A percentile compares a stretch with the other conserved stretches of the same genome.
These are phyloP conservation scores for Diaprepes abbreviatus DNA, from an alignment of 2,888 invertebrate genomes.

Conservation along the genomic window DNA sequence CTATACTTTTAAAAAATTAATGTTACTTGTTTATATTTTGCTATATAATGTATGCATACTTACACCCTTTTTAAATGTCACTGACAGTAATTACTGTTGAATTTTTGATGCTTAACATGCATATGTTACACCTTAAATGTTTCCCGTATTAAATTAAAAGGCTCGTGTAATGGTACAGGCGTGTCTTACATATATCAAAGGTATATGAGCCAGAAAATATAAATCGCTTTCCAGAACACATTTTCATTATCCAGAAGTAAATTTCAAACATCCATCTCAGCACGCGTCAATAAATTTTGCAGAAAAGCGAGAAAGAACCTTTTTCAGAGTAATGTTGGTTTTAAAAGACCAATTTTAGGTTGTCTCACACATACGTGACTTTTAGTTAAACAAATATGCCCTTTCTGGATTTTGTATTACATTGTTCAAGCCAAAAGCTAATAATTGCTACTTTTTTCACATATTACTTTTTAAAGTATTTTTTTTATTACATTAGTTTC, in stretches of 20 bases:
- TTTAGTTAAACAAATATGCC: neutral
- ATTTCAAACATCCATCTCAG: slow-evolving; percentile 14
- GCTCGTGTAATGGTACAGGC: neutral
- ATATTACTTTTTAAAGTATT: no score
- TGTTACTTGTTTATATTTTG: no score
- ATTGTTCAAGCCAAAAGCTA: neutral
- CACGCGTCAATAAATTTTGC: slow-evolving; percentile 21
- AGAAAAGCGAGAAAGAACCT: slow-evolving; percentile 1
- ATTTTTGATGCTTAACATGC: no score
- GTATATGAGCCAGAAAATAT: slow-evolving; percentile 4
- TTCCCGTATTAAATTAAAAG: neutral
- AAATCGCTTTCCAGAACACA: slow-evolving; percentile 27
- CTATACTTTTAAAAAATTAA: no score
- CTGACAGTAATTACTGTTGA: no score
- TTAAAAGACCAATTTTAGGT: slow-evolving; percentile 1
- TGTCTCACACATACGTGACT: slow-evolving; percentile 13
- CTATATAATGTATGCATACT: no score
- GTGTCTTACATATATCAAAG: neutral
- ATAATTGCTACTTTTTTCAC: no score
- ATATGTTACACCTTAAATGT: neutral
- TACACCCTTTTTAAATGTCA: no score
- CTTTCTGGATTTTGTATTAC: neutral
- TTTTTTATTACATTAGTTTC: no score
- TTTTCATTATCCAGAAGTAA: slow-evolving; percentile 28
- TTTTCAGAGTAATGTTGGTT: slow-evolving; percentile 6